These are phyloP conservation scores for Drosophila leonis DNA, from an alignment of 2,888 invertebrate species.

Conservation along the genomic window DNA sequence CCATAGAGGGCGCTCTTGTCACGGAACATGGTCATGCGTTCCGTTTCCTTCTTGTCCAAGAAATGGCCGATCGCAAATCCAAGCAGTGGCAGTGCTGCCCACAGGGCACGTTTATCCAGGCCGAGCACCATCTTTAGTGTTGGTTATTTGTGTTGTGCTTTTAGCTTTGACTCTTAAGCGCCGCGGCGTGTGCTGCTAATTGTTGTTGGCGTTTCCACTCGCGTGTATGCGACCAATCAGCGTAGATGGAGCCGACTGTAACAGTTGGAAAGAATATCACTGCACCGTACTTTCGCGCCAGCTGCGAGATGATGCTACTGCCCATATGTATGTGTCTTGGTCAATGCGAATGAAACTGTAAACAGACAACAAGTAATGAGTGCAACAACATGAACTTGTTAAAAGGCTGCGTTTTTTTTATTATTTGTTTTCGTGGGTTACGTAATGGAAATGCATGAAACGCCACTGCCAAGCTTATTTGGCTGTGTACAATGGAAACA, in stretches of 20 bases:
- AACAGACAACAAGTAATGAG: constrained; percentile 51
- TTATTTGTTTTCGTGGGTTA: constrained; percentile 46
- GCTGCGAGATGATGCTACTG: constrained; percentile 82
- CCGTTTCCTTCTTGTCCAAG: constrained; percentile 89
- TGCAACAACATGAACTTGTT: constrained; percentile 5
- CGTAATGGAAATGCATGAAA: constrained; percentile 57
- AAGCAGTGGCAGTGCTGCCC: constrained; percentile 86
- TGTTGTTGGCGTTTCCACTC: constrained; percentile 88
- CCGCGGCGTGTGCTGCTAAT: constrained; percentile 59
- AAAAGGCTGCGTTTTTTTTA: neutral
- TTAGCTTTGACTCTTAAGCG: constrained; percentile 57
- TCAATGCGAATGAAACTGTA: constrained; percentile 56
- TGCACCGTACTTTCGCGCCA: constrained; percentile 88
- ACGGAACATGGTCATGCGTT: constrained; percentile 90
- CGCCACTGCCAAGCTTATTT: neutral
- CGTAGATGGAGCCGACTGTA: constrained; percentile 87
- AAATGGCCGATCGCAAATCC: constrained; percentile 88
- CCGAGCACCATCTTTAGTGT: constrained; percentile 86
- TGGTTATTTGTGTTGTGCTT: neutral
- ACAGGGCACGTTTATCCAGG: constrained; percentile 86
- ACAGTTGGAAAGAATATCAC: constrained; percentile 90
- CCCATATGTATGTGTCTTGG: constrained; percentile 72
- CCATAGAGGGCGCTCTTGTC: constrained; percentile 93
- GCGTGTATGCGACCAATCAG: constrained; percentile 91
- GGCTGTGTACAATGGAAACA: neutral